Evolutionary conservation across 2,888 invertebrate genomes (phyloP).

Genomic region (Drosophila helvetica): DNA sequence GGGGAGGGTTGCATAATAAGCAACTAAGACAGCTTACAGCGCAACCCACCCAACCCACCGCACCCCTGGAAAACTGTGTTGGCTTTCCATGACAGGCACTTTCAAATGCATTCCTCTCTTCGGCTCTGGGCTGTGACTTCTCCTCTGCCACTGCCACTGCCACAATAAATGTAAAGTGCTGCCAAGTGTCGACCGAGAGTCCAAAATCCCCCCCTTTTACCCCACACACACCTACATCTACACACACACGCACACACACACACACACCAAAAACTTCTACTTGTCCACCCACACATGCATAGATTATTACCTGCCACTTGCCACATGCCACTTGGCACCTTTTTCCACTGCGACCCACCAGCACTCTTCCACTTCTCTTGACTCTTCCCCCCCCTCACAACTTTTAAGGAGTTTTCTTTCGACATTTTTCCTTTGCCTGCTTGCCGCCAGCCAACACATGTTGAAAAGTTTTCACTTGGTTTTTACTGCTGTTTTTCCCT

Average conservation of each 20-base stretch:
- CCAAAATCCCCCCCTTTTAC: conserved; percentile 10
- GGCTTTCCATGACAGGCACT: conserved; percentile 74
- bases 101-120: conserved; percentile 60
- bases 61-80: conserved; percentile 39
- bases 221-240: conserved; percentile 6
- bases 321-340: conserved; percentile 80
- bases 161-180: conserved; percentile 79
- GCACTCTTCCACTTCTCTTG: not conserved
- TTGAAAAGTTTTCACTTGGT: conserved; percentile 75
- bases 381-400: conserved; percentile 27
- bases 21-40: conserved; percentile 79
- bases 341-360: conserved; percentile 9
- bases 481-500: conserved; percentile 19
- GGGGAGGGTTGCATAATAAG: conserved; percentile 68
- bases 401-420: conserved; percentile 71
- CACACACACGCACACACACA: no score
- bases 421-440: conserved; percentile 52
- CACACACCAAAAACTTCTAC: not conserved
- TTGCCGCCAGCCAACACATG: conserved; percentile 69
- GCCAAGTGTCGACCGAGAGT: conserved; percentile 70
- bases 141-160: conserved; percentile 47
- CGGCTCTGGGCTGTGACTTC: not conserved
- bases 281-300: conserved; percentile 66
- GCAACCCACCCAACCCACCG: not conserved
- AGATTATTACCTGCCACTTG: conserved; percentile 80